Conservation (phyloP, 2,797 vertebrate genomes). For the Ceryle rudis region DNA sequence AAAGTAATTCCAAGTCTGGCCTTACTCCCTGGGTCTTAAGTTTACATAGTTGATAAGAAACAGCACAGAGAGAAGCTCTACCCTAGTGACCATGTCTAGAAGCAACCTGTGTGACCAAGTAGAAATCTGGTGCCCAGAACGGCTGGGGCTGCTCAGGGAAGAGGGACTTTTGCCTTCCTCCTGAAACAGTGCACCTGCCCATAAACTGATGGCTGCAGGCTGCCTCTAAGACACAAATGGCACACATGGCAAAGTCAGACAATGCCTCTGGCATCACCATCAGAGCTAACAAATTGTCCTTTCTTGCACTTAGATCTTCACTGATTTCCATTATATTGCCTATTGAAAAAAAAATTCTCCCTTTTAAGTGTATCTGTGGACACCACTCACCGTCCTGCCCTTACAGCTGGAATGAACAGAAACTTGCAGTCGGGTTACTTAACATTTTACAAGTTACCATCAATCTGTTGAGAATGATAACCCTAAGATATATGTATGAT, state of each 20-base stretch:
- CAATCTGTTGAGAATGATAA: not conserved
- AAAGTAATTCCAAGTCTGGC: not conserved
- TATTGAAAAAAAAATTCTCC: not conserved
- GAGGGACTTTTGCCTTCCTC: not conserved
- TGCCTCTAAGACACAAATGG: not conserved
- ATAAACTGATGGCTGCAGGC: accelerated
- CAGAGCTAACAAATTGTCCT: not conserved
- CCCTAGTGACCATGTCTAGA: not conserved
- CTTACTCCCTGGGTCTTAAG: not conserved
- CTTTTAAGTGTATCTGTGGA: not conserved
- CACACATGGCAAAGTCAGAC: not conserved
- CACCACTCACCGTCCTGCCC: not conserved
- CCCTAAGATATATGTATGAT: not conserved
- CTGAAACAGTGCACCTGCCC: not conserved
- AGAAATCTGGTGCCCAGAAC: not conserved
- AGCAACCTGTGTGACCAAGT: not conserved
- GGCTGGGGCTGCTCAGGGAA: not conserved
- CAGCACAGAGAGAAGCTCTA: not conserved
- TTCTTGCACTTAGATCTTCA: not conserved
- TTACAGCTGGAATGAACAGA: not conserved
- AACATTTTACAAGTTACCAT: not conserved
- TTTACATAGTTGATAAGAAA: not conserved
- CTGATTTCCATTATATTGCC: not conserved
- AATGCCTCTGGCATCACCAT: not conserved
- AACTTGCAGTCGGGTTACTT: not conserved